phyloP scores from a whole-genome alignment of 2,888 invertebrate genomes.

The Isoperla grammatica region DNA sequence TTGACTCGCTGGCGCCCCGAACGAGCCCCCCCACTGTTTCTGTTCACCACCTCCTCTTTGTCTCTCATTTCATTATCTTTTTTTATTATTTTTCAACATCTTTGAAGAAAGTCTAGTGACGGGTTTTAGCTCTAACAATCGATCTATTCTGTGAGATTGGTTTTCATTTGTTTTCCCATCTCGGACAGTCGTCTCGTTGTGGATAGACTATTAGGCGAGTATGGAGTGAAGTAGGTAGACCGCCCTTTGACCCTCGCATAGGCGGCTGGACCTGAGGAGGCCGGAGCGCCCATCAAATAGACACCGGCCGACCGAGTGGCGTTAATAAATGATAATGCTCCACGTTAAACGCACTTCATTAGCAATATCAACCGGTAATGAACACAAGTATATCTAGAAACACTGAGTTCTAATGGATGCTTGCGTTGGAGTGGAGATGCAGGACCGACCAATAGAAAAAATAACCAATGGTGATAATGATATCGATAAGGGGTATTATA shows the following conservation, averaged over 20 bases:
- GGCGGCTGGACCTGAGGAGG: background rate
- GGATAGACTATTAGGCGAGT: background rate
- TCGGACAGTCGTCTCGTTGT: constrained; percentile 1
- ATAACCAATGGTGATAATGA: no score
- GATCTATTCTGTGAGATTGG: constrained; percentile 23
- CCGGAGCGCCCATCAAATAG: background rate
- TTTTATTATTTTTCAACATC: background rate
- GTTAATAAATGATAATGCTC: constrained; percentile 16
- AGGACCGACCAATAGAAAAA: no score
- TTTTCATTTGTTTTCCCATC: constrained; percentile 26
- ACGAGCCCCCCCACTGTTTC: constrained; percentile 1
- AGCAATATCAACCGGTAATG: constrained; percentile 14
- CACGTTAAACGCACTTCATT: constrained; percentile 15
- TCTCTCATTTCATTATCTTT: constrained; percentile 8
- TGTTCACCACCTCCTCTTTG: constrained; percentile 7
- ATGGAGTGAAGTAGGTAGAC: background rate
- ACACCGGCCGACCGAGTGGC: background rate
- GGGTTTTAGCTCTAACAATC: constrained; percentile 10
- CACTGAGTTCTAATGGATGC: no score
- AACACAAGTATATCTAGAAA: background rate
- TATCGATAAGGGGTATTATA: no score
- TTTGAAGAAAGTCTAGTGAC: constrained; percentile 6
- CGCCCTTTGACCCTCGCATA: background rate
- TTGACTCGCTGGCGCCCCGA: background rate
- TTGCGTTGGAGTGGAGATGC: no score